Evolutionary conservation across 2,888 invertebrate species (phyloP).

Genomic region (Drosophila diplacantha): DNA sequence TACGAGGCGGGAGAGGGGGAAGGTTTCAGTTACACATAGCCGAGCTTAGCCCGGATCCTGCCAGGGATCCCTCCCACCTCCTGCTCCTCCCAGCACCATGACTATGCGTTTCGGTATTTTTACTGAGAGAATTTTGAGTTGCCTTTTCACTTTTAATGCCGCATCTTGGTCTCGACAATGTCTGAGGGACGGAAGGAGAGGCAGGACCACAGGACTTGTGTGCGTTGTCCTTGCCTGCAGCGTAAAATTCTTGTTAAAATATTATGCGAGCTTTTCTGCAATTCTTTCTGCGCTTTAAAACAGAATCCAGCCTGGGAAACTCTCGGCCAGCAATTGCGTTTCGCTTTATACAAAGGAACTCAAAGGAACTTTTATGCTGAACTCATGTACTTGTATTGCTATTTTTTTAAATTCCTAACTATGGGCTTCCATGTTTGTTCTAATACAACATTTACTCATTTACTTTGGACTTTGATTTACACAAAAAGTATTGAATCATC

Average conservation of each 20-base stretch:
- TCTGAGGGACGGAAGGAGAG: background rate
- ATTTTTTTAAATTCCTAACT: no score
- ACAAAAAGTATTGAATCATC: no score
- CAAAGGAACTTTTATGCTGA: no score
- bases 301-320: background rate
- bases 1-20: no score
- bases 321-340: background rate
- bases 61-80: background rate
- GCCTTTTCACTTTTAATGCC: constrained; percentile 39
- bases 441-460: no score
- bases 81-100: constrained; percentile 9
- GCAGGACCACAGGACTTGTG: constrained; percentile 25
- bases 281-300: constrained; percentile 23
- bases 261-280: constrained; percentile 32
- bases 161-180: constrained; percentile 33
- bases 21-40: constrained; percentile 23
- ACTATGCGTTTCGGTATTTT: constrained; percentile 41
- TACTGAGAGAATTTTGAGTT: constrained; percentile 39
- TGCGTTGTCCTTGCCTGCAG: constrained; percentile 44
- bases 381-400: no score
- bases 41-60: background rate
- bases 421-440: no score
- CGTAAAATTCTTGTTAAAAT: constrained; percentile 47
- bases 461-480: no score
- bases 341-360: no score